Evolutionary conservation across 2,888 invertebrate species (phyloP).

Genomic region (Mythimna lalbum): DNA sequence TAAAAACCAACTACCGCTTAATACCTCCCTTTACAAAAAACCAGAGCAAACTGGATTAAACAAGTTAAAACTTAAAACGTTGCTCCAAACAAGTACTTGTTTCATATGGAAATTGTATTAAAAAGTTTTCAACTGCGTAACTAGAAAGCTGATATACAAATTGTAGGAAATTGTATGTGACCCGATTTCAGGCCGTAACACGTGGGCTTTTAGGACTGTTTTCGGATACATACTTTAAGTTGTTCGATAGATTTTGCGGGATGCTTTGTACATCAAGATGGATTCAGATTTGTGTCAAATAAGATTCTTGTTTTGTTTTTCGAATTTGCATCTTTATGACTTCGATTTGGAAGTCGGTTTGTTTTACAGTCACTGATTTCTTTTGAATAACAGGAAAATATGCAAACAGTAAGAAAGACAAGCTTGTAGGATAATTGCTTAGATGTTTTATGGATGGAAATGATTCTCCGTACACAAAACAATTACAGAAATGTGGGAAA

Average conservation of each 20-base stretch:
- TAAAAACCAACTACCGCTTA: slow-evolving; percentile 11
- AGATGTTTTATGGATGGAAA: not conserved
- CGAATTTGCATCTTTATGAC: slow-evolving; percentile 32
- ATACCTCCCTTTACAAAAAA: slow-evolving; percentile 22
- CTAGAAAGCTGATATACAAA: slow-evolving; percentile 30
- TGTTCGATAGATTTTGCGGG: slow-evolving; percentile 32
- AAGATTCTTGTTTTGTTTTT: slow-evolving; percentile 31
- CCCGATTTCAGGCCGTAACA: slow-evolving; percentile 22
- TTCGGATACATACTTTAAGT: slow-evolving; percentile 17
- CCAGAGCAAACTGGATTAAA: slow-evolving; percentile 43
- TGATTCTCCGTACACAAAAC: not conserved
- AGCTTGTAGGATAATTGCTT: not conserved
- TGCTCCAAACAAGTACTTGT: slow-evolving; percentile 42
- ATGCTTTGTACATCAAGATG: slow-evolving; percentile 23
- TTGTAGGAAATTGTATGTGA: slow-evolving; percentile 4
- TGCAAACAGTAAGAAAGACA: not conserved
- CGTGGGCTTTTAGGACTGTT: not conserved
- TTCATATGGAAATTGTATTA: slow-evolving; percentile 55
- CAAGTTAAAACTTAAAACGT: slow-evolving; percentile 56
- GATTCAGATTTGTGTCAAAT: slow-evolving; percentile 38
- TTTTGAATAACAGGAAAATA: slow-evolving; percentile 26
- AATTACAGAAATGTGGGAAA: not conserved
- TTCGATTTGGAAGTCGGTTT: slow-evolving; percentile 29
- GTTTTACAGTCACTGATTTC: slow-evolving; percentile 35
- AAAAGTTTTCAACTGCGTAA: slow-evolving; percentile 42